Evolutionary conservation across 2,113 vertebrate species (phyloP), one percentile per base, ranked within the genome.

Genomic region (Zootoca vivipara): DNA sequence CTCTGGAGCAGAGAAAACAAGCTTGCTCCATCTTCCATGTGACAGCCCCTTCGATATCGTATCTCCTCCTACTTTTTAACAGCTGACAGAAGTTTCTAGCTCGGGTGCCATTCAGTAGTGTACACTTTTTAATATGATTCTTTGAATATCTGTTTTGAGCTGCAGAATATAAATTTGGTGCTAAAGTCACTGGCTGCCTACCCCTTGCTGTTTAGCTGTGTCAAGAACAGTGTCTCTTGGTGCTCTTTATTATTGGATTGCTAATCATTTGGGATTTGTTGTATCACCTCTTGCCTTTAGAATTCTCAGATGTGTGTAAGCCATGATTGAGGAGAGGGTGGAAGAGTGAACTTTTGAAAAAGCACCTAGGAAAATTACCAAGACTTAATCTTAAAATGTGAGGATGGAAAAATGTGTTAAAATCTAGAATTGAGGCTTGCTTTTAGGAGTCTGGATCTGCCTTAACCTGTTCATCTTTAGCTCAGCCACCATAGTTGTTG

Each of bases 61-160:
- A 52, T 52, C 46, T 52, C 46, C 46, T 46, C 46, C 46, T 46
- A 12, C 9, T 52, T 62, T 38, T 42, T 42, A 26, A 81, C 3
- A 16, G 40, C 18, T 52, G 42, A 28, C 7, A 80, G 65, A 58
- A 38, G 26, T 80, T 26, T 38, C 26, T 72, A 30, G 75, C 22
- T 79, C 70, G 65, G 24, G 18, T 74, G 72, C 9, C 2, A 79
- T 46, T 80, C 26, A 72, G 16, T 15, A 38, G 33, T 64, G 28
- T 42, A 33, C 85, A 78, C 82, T 87, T 91, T 93, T 89, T 78
- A 93, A 84, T 74, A 80, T 85, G 69, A 80, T 84, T 92, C 90
- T 91, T 75, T 78, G 89, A 95, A 94, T 91, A 93, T 92, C 90
- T 86, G 83, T 0, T 87, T 93, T 90, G 72, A 90, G 46, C 24